These are phyloP conservation scores for Colletes gigas DNA, from an alignment of 1,140 invertebrate genomes.

Conservation along the genomic window DNA sequence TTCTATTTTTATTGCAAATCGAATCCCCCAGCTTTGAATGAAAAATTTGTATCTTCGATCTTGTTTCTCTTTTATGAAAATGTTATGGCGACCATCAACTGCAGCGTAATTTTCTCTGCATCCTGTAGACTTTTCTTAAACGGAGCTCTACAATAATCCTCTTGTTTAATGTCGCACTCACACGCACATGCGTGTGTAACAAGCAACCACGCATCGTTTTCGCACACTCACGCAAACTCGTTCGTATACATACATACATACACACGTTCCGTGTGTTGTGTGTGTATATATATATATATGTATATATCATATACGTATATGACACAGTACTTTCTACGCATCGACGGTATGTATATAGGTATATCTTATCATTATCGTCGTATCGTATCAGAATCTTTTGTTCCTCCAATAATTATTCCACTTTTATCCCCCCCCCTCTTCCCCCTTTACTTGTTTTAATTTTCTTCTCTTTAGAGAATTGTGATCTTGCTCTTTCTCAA, in stretches of 20 bases:
- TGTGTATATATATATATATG: not conserved
- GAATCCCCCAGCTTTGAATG: not conserved
- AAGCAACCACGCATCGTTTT: constrained; percentile 24
- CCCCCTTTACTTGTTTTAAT: constrained; percentile 13
- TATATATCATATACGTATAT: constrained; percentile 45
- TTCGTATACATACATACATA: constrained; percentile 36
- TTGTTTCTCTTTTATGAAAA: constrained; percentile 7
- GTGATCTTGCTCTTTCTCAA: not conserved
- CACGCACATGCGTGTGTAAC: constrained; percentile 9
- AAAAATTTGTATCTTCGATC: not conserved
- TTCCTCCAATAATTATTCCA: constrained; percentile 50
- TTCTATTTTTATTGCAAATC: not conserved
- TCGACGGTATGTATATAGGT: constrained; percentile 61
- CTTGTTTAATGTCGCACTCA: constrained; percentile 52
- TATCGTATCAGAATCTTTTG: constrained; percentile 58
- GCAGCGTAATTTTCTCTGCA: constrained; percentile 2
- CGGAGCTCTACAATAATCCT: constrained; percentile 57
- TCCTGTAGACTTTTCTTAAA: constrained; percentile 49
- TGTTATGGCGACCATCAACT: not conserved
- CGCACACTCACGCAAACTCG: not conserved
- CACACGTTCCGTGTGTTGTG: not conserved
- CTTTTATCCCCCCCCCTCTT: constrained; percentile 11
- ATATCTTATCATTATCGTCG: constrained; percentile 58
- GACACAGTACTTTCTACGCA: constrained; percentile 62
- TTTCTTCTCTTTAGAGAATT: constrained; percentile 11